Evolutionary conservation across 2,797 vertebrate genomes (phyloP), one percentile per base, ranked within the genome.

Genomic region (Monodelphis domestica): DNA sequence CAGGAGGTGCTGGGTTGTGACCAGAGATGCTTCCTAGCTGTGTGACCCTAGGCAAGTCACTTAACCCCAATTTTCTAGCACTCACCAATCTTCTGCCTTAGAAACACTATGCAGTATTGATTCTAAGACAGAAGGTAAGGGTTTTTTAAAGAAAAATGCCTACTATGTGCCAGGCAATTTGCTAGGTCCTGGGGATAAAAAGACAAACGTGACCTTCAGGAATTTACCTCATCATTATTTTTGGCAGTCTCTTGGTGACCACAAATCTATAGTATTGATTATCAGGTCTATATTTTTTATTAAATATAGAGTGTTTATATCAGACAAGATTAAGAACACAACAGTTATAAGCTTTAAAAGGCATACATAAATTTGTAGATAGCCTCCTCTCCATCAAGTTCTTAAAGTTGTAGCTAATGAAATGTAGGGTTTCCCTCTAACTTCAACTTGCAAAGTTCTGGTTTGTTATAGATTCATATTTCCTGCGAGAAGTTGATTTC

Each of bases 261-360:
- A 89, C 4, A 28, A 90, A n/a, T 91, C 45, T 30, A 53, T 89
- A 87, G 70, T n/a, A 90, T 54, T 95, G 95, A 54, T 24, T 63
- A 94, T 87, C 30, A 90, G 11, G 52, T 89, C 56, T 53, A 17
- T 87, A 89, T 95, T 94, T 89, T 91, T 90, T 91, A 50, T 95
- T 93, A 92, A 91, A 45, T 87, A 51, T 87, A 89, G 38, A 93
- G 55, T 14, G 57, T 94, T 95, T 89, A 59, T 45, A 21, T 45
- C 70, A 78, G n/a, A 17, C 63, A 78, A 17, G 17, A 45, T 78
- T 24, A 45, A 78, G 15, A 78, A 24, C 17, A 78, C n/a, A 78
- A 24, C 3, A 78, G 17, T 78, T 78, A 21, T 78, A 78, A 45
- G 21, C 21, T 78, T 78, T 38, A 78, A 78, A 78, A 70, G 21